phyloP scores from a whole-genome alignment of 2,888 invertebrate genomes.

The Dendrolimus pini region DNA sequence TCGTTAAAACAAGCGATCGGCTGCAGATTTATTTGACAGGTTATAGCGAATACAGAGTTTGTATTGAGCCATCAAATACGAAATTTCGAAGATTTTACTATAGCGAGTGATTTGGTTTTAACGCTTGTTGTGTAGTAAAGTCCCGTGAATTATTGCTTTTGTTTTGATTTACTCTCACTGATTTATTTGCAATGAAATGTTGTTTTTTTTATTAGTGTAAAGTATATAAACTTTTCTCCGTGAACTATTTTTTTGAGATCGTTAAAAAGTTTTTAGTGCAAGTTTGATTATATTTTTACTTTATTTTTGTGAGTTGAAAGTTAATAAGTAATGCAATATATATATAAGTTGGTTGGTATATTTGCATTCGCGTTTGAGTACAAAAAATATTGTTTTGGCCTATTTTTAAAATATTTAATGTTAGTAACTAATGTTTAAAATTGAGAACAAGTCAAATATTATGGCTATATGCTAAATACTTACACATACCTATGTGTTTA shows the following conservation, averaged over 20 bases:
- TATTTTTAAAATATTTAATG: too few relatives aligned
- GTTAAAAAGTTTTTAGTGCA: neutral
- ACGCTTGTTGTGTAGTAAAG: slow-evolving; percentile 12
- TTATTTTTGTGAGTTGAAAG: neutral
- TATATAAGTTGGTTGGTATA: too few relatives aligned
- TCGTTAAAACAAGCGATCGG: slow-evolving; percentile 15
- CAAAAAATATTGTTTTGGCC: too few relatives aligned
- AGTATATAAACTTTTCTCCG: neutral
- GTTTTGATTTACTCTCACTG: slow-evolving; percentile 6
- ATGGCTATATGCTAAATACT: too few relatives aligned
- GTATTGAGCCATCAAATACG: slow-evolving; percentile 37
- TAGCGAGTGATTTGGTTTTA: slow-evolving; percentile 24
- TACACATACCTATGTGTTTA: too few relatives aligned
- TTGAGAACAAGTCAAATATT: too few relatives aligned
- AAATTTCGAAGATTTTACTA: slow-evolving; percentile 23
- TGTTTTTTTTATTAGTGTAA: neutral
- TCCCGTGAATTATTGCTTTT: slow-evolving; percentile 14
- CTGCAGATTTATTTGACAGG: slow-evolving; percentile 50
- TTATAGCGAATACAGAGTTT: slow-evolving; percentile 37
- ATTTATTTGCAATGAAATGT: neutral
- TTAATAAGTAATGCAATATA: neutral
- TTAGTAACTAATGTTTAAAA: too few relatives aligned
- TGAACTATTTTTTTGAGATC: neutral
- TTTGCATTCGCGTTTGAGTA: too few relatives aligned
- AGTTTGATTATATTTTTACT: neutral